Evolutionary conservation across 2,888 invertebrate species (phyloP).

Genomic region (Embidobia sp.): DNA sequence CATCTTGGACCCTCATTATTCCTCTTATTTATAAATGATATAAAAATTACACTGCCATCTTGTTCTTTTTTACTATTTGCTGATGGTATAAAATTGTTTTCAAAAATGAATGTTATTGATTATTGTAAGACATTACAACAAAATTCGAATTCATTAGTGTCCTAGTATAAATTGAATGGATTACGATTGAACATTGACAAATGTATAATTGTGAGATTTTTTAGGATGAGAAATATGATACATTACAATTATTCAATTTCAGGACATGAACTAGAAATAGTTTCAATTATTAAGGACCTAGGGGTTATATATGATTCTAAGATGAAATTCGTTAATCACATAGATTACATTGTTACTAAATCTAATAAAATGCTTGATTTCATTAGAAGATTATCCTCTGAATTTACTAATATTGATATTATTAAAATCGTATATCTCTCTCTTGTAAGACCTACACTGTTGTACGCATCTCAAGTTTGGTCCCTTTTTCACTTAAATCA

Average conservation of each 20-base stretch:
- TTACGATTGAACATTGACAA: background rate
- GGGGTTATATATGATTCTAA: background rate
- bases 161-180: background rate
- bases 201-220: background rate
- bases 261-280: background rate
- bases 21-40: background rate
- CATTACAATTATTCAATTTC: background rate
- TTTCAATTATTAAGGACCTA: background rate
- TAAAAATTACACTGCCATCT: background rate
- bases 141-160: background rate
- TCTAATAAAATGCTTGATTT: too few relatives aligned
- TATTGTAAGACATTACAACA: background rate
- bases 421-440: background rate
- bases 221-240: background rate
- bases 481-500: too few relatives aligned
- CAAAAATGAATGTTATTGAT: background rate
- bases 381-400: background rate
- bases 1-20: background rate
- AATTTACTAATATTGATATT: background rate
- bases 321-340: background rate
- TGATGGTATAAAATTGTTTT: background rate
- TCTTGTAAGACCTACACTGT: background rate
- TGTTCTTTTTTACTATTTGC: conserved; percentile 1
- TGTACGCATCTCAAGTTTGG: background rate
- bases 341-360: background rate